Evolutionary conservation across 2,888 invertebrate genomes (phyloP).

Genomic region (Acheta domesticus): DNA sequence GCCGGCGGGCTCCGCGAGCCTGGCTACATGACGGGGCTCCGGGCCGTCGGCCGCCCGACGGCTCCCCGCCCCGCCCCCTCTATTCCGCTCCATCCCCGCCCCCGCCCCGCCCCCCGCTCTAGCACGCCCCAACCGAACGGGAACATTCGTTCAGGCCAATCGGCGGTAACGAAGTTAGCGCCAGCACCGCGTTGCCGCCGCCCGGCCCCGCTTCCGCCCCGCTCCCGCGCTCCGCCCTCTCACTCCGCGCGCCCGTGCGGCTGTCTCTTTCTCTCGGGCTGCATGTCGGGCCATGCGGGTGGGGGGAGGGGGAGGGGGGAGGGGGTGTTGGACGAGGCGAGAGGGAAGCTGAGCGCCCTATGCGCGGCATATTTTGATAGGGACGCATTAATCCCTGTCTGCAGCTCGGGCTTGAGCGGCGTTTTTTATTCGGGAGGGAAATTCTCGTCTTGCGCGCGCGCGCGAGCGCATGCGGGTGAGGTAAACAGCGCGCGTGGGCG

Average conservation of each 20-base stretch:
- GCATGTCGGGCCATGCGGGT: too few relatives aligned
- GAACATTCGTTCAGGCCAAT: constrained; percentile 10
- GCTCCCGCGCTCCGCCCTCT: not conserved
- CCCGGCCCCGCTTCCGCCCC: not conserved
- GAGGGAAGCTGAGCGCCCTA: not conserved
- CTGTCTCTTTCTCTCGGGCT: too few relatives aligned
- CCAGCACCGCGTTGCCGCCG: not conserved
- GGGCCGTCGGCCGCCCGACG: too few relatives aligned
- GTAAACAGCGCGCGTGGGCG: not conserved
- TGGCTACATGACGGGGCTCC: too few relatives aligned
- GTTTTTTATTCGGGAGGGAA: not conserved
- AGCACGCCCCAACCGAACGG: not conserved
- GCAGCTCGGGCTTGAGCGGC: not conserved
- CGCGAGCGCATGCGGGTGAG: not conserved
- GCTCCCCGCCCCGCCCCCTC: not conserved
- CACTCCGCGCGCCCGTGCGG: too few relatives aligned
- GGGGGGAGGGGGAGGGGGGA: too few relatives aligned
- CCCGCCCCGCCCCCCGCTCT: not conserved
- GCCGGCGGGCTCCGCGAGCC: not conserved
- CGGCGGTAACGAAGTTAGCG: constrained; percentile 18
- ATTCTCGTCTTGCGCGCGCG: not conserved
- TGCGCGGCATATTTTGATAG: constrained; percentile 1
- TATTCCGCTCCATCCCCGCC: not conserved
- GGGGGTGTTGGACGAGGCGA: not conserved
- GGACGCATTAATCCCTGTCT: not conserved